These are phyloP conservation scores for Heliothis peltigera DNA, from an alignment of 2,888 invertebrate species.

Conservation along the genomic window DNA sequence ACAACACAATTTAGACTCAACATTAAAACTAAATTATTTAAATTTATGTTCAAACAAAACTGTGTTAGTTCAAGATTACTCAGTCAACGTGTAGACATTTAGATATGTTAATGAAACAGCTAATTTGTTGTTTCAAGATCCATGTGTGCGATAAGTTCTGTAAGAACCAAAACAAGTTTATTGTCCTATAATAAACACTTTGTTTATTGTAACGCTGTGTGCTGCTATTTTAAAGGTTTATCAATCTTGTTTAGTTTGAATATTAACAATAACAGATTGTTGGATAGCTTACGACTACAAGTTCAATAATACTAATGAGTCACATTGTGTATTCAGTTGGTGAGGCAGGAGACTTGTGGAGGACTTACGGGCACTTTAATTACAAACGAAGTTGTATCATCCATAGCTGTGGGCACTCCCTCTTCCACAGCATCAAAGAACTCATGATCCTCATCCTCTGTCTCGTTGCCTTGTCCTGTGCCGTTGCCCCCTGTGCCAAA, in stretches of 20 bases:
- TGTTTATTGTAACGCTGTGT: slow-evolving; percentile 3
- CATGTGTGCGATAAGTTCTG: slow-evolving; percentile 37
- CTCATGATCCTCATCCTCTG: slow-evolving; percentile 94
- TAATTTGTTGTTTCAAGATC: slow-evolving; percentile 28
- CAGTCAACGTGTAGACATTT: slow-evolving; percentile 4
- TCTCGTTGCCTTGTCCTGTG: slow-evolving; percentile 85
- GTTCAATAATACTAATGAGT: slow-evolving; percentile 8
- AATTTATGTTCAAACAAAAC: slow-evolving; percentile 1
- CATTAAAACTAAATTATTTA: slow-evolving; percentile 4
- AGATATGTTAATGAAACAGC: slow-evolving; percentile 14
- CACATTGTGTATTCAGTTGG: slow-evolving; percentile 12
- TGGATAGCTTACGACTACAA: slow-evolving; percentile 1
- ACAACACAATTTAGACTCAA: slow-evolving; percentile 2
- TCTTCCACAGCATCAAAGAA: slow-evolving; percentile 93
- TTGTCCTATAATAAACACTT: not conserved
- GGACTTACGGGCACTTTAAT: slow-evolving; percentile 91
- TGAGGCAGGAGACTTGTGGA: not conserved
- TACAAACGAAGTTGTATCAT: slow-evolving; percentile 90
- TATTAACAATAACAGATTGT: slow-evolving; percentile 1
- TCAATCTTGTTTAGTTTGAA: slow-evolving; percentile 3
- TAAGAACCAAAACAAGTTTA: slow-evolving; percentile 31
- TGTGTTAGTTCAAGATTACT: slow-evolving; percentile 20
- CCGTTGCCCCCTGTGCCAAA: slow-evolving; percentile 86
- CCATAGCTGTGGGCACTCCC: slow-evolving; percentile 81
- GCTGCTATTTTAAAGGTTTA: not conserved